A percentile compares a stretch with the other conserved stretches of the same genome.
These are phyloP conservation scores for Acromyrmex heyeri DNA, from an alignment of 1,140 invertebrate genomes.

Conservation along the genomic window DNA sequence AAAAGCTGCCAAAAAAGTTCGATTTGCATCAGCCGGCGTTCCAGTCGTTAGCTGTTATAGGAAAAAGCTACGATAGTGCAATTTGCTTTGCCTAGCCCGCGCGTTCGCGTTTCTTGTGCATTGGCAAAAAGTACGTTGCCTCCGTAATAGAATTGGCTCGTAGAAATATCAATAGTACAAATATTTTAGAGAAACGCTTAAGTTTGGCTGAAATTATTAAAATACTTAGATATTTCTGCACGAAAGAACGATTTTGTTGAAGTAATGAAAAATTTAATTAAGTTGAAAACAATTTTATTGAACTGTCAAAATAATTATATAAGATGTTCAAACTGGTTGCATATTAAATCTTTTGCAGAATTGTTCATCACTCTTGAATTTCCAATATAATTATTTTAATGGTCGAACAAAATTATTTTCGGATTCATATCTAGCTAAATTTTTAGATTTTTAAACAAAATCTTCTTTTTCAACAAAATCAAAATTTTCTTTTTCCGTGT, in stretches of 20 bases:
- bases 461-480: background rate
- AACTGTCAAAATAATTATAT: too few relatives aligned
- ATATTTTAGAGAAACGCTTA: conserved; percentile 13
- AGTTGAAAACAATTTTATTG: too few relatives aligned
- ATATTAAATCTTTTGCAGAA: too few relatives aligned
- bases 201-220: conserved; percentile 15
- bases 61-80: conserved; percentile 46
- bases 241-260: too few relatives aligned
- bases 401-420: too few relatives aligned
- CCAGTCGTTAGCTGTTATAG: conserved; percentile 37
- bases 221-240: background rate
- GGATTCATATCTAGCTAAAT: too few relatives aligned
- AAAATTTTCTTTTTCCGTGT: background rate
- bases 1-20: conserved; percentile 38
- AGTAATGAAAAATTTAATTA: too few relatives aligned
- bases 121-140: conserved; percentile 28
- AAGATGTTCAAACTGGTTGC: too few relatives aligned
- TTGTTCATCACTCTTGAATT: background rate
- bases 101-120: conserved; percentile 25
- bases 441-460: background rate
- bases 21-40: conserved; percentile 38
- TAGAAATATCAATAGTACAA: conserved; percentile 24
- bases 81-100: conserved; percentile 28
- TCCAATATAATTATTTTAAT: too few relatives aligned
- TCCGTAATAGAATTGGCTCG: conserved; percentile 47